Evolutionary conservation across 37 sponge, comb jelly and placozoan species (phyloP), one percentile per base, ranked within the genome.

Genomic region (Eunapius fragilis): DNA sequence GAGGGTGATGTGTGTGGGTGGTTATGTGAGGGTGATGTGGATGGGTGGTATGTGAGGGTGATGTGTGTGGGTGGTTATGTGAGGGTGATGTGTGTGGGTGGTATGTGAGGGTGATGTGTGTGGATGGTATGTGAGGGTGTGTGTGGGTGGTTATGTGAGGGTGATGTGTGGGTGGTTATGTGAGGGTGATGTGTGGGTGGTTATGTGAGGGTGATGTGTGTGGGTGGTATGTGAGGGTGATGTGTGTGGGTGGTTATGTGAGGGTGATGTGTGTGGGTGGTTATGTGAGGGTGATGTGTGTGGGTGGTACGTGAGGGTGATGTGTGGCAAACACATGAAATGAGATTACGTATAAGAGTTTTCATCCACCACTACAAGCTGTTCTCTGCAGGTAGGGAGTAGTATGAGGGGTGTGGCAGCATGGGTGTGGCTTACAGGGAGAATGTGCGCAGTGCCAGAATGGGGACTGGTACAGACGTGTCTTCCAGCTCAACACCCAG

Each of bases 401-500:
- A 36, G 2, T 31, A 6, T 13, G 36, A 31, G 31, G 67, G 27
- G 26, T 28, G 31, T 48, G 33, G 14, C 24, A n/a, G 3, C 7
- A 19, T 67, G n/a, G 31, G 32, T 67, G 74, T 79, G 27, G 74
- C 92, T 86, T 84, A 95, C 96, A 99, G 82, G 12, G 94, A 84
- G 81, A 92, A 95, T 25, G 28, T 72, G 38, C 75, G 72, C 27
- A 99, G 69, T 10, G 96, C 80, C 31, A 99, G 89, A 5, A 99
- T 78, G 34, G 96, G 99, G 34, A 97, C 90, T 22, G 86, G 77
- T 2, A 85, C 88, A 35, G 67, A 72, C 0, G 84, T 71, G 25
- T 92, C 96, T 69, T 97, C 97, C 68, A 99, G 86, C 82, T 99
- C 95, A 45, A 95, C 69, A 0, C 96, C 95, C 45, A 93, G 77